Conservation (phyloP, 2,888 invertebrate genomes). For the Cerastis rubricosa region DNA sequence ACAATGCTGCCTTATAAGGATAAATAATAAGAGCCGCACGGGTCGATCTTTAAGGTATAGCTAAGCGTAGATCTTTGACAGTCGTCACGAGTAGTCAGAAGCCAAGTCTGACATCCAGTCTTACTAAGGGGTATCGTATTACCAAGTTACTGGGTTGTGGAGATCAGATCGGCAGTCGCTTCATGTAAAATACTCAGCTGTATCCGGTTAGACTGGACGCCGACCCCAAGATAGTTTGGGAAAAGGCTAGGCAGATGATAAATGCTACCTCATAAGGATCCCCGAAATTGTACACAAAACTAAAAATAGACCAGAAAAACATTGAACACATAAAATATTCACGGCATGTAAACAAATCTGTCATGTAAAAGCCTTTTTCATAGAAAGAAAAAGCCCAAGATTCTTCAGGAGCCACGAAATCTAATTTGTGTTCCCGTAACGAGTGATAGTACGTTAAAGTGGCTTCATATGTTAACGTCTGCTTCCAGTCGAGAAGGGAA, state of each 20-base stretch:
- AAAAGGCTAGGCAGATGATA: too few species aligned
- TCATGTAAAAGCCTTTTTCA: constrained; percentile 33
- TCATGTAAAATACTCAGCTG: too few species aligned
- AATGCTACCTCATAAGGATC: background rate
- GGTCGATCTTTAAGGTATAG: too few species aligned
- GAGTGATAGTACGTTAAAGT: constrained; percentile 46
- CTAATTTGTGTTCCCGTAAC: constrained; percentile 64
- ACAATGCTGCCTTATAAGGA: background rate
- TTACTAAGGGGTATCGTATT: too few species aligned
- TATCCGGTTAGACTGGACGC: too few species aligned
- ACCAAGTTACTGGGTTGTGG: too few species aligned
- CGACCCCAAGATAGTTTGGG: too few species aligned
- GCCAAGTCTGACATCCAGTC: too few species aligned
- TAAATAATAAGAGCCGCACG: too few species aligned
- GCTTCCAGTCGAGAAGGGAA: constrained; percentile 23
- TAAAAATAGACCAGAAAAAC: constrained; percentile 4
- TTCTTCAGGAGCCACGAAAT: constrained; percentile 46
- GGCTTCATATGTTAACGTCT: constrained; percentile 61
- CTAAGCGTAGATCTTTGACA: too few species aligned
- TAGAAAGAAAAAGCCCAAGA: constrained; percentile 25
- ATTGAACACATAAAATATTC: constrained; percentile 36
- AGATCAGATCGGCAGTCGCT: too few species aligned
- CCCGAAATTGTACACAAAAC: background rate
- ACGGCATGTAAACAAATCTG: constrained; percentile 37
- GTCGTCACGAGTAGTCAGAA: too few species aligned